Percentiles rank a stretch among this genome's conserved stretches.
phyloP scores from a whole-genome alignment of 2,888 invertebrate genomes.

The Serrognathus titanus region DNA sequence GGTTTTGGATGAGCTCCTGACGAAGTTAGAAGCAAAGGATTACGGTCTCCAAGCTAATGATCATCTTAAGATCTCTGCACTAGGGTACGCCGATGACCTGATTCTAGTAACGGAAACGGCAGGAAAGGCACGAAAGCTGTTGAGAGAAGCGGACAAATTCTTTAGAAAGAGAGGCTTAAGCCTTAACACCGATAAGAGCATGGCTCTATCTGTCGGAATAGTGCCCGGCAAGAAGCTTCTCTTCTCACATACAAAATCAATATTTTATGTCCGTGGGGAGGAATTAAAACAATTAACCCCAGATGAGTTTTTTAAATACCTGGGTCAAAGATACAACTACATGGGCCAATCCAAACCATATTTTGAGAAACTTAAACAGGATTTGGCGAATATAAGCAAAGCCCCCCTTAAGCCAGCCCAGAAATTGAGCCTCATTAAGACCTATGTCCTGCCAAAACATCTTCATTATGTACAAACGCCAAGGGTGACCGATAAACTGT shows the following conservation, averaged over 20 bases:
- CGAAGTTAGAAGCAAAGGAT: background rate
- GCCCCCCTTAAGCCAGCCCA: constrained; percentile 11
- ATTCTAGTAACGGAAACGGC: constrained; percentile 12
- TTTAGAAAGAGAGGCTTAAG: no score
- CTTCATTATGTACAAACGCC: background rate
- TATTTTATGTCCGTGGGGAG: no score
- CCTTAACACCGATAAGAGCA: no score
- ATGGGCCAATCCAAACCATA: background rate
- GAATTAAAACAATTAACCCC: no score
- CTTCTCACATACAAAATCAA: no score
- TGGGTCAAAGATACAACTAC: constrained; percentile 4
- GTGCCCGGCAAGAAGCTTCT: no score
- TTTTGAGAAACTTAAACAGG: background rate
- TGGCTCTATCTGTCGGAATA: no score
- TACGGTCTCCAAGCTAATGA: background rate
- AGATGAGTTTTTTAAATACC: no score
- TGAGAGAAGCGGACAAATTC: no score
- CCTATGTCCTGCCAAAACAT: background rate
- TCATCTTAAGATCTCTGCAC: no score
- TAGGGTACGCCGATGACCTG: constrained; percentile 26
- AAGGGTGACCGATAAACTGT: constrained; percentile 1
- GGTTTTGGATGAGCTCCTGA: background rate
- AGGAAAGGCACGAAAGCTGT: no score
- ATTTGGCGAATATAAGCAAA: background rate
- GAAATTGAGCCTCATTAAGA: background rate